Conservation (phyloP, 2,888 invertebrate genomes). For the Meta bourneti region DNA sequence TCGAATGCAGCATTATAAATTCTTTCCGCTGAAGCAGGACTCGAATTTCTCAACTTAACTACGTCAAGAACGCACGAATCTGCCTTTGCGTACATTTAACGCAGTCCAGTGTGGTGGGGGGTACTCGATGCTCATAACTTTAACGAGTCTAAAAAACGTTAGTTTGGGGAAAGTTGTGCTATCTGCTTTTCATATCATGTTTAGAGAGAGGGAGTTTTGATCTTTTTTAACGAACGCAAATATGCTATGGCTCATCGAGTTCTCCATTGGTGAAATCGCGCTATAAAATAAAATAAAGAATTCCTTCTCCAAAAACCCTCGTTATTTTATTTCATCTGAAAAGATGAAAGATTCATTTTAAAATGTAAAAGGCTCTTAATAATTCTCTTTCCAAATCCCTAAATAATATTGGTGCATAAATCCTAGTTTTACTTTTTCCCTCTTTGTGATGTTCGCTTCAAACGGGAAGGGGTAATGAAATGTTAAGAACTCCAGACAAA, state of each 20-base stretch:
- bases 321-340: constrained; percentile 21
- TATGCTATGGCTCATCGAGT: constrained; percentile 8
- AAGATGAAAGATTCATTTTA: neutral
- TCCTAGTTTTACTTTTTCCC: no score
- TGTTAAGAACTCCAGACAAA: no score
- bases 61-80: no score
- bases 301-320: neutral
- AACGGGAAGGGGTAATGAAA: no score
- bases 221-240: constrained; percentile 31
- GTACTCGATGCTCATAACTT: neutral
- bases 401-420: no score
- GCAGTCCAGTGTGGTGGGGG: no score
- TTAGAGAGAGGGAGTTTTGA: neutral
- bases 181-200: neutral
- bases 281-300: constrained; percentile 8
- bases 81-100: no score
- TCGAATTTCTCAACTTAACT: no score
- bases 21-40: no score
- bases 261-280: neutral
- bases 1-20: no score
- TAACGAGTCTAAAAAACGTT: constrained; percentile 14
- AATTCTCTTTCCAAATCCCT: no score
- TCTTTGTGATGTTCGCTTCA: no score
- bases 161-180: neutral
- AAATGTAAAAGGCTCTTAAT: neutral